phyloP scores from a whole-genome alignment of 2,888 invertebrate genomes.

The Rotaria magnacalcarata region DNA sequence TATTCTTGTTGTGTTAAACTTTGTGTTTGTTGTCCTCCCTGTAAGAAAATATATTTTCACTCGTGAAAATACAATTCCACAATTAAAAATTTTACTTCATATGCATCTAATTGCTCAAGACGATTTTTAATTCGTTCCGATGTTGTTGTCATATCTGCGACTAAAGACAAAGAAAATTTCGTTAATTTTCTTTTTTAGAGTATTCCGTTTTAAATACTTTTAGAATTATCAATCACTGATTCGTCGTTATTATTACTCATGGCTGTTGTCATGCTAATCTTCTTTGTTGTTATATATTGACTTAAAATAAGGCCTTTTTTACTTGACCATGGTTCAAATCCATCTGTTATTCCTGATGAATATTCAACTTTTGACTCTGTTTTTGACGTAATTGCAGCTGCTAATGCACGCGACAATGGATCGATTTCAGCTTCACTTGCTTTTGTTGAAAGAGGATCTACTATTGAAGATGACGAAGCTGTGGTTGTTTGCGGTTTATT shows the following conservation, averaged over 20 bases:
- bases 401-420: conserved; percentile 32
- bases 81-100: conserved; percentile 70
- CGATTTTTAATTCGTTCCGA: conserved; percentile 81
- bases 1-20: conserved; percentile 89
- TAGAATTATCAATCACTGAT: conserved; percentile 51
- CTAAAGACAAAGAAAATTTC: not conserved
- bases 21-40: conserved; percentile 72
- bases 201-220: conserved; percentile 49
- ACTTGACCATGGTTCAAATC: conserved; percentile 72
- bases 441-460: not conserved
- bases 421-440: not conserved
- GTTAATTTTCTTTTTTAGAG: not conserved
- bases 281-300: conserved; percentile 87
- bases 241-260: conserved; percentile 65
- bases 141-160: conserved; percentile 56
- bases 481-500: not conserved
- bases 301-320: conserved; percentile 74
- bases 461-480: not conserved
- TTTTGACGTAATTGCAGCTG: not conserved
- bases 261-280: conserved; percentile 81
- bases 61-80: too few relatives aligned
- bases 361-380: not conserved
- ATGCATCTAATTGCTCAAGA: conserved; percentile 85
- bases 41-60: conserved; percentile 44
- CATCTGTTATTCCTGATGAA: not conserved